Evolutionary conservation across 1,140 invertebrate genomes (phyloP).

Genomic region (Temnothorax nylanderi): DNA sequence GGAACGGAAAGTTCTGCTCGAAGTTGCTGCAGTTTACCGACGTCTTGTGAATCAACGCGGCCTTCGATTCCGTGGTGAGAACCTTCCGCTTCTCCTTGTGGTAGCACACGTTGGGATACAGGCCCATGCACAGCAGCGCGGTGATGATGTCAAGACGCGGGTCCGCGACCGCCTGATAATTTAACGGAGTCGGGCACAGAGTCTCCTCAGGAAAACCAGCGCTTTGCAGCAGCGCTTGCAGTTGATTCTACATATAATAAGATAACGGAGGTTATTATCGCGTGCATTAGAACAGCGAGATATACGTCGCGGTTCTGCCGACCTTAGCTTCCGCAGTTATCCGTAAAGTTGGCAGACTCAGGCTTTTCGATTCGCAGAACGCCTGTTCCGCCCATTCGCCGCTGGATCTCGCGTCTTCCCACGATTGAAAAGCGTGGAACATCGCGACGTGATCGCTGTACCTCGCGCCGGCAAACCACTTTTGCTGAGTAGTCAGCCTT

Average conservation of each 20-base stretch:
- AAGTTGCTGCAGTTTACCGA: constrained; percentile 97
- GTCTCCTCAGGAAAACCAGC: constrained; percentile 96
- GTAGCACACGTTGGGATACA: constrained; percentile 98
- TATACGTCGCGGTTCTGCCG: constrained; percentile 16
- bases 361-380: constrained; percentile 96
- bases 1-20: constrained; percentile 95
- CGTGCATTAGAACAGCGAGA: not conserved
- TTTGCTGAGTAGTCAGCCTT: constrained; percentile 91
- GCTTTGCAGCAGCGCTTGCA: constrained; percentile 93
- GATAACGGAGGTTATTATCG: constrained; percentile 1
- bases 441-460: constrained; percentile 98
- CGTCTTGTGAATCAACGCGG: constrained; percentile 97
- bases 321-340: constrained; percentile 97
- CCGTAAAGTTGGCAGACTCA: constrained; percentile 94
- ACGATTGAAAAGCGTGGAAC: constrained; percentile 96
- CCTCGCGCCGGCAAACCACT: constrained; percentile 93
- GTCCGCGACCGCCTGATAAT: constrained; percentile 93
- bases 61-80: constrained; percentile 97
- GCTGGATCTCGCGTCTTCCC: constrained; percentile 91
- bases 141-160: constrained; percentile 94
- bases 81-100: constrained; percentile 98
- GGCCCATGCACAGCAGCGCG: constrained; percentile 94
- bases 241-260: constrained; percentile 89
- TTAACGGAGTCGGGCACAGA: constrained; percentile 88
- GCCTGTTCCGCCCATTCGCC: constrained; percentile 93